Base-by-base conservation (phyloP, 2,888 invertebrate species). In the Aphelenchoides bicaudatus region DNA sequence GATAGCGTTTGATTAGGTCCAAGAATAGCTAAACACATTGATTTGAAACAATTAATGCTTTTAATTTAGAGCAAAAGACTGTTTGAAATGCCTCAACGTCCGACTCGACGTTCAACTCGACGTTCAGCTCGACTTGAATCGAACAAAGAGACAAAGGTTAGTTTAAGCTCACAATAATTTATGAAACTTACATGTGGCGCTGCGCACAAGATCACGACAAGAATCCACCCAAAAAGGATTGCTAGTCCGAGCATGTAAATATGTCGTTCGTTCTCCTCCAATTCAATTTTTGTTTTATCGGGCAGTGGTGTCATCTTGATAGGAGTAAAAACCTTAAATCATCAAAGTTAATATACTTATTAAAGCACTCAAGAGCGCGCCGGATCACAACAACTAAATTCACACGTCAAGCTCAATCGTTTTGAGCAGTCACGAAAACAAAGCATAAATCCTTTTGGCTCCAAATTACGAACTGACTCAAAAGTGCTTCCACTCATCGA, bases 161-260 rank as follows among this genome's bases (percentile, higher is more conserved):
- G 16, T n/a, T 43, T 43, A 10, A 21, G 6, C 19, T n/a, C 43
- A 6, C 6, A 21, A 16, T 21, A n/a, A n/a, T 43, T 25, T 46
- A 23, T 50, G 37, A 28, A 34, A 37, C 66, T 60, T 31, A 75
- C 75, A 63, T 77, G 73, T 10, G 76, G 76, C 21, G 74, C 68
- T 6, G 76, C 76, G 62, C 76, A 76, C 31, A 75, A 63, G 21
- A 72, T 58, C 46, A 76, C 70, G 46, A 77, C 71, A 38, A 72
- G 49, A 63, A 72, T 71, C 76, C 76, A 76, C 6, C 65, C 73
- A 57, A 69, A 68, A 2, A 76, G 67, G 34, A 77, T 61, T 51
- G 61, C 59, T n/a, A 77, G 54, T 21, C 76, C 76, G 34, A 75
- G 65, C 28, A 70, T 29, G 56, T 73, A 75, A 37, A 62, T 60